Evolutionary conservation across 2,888 invertebrate species (phyloP), one percentile per base, ranked within the genome.

Genomic region (Esperia sulphurella): DNA sequence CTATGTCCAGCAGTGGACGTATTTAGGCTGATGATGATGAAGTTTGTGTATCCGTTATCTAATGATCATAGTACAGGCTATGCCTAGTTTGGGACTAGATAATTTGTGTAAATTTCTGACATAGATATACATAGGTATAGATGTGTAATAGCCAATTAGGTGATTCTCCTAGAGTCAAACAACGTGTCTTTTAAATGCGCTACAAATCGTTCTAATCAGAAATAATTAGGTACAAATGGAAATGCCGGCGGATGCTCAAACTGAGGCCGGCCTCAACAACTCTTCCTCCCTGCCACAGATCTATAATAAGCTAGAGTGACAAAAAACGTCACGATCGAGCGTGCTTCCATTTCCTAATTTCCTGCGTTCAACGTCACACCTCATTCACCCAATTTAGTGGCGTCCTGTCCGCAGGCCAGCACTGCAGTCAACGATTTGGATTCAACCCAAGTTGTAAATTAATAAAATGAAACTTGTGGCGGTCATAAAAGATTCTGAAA

Each of bases 261-360:
- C 70, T 66, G 61, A 61, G 3, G 8, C 33, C 10, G 57, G 41
- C 14, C n/a, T n/a, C n/a, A 14, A 7, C 50, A 47, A 44, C 50
- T 50, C 47, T 50, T 45, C 13, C 28, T 21, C 38, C 8, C 3
- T n/a, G 28, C 43, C 30, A 7, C 30, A 29, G 45, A 29, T 28
- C 63, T 55, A 58, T 61, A 65, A 61, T 61, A 63, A 61, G 58
- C 57, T 48, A 50, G 43, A 50, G 42, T 39, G 48, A 55, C 59
- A 57, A 57, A 57, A 58, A 55, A 51, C 50, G 53, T 46, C 54
- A 46, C 55, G 48, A 53, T 55, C 49, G 57, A 43, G 52, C 65
- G 61, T 61, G 71, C 73, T 75, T 75, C 73, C 71, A 73, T 79
- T 83, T 79, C 79, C 79, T 79, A 79, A 81, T 79, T 80, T 79